phyloP scores from a whole-genome alignment of 2,113 vertebrate species.

The Merops nubicus region DNA sequence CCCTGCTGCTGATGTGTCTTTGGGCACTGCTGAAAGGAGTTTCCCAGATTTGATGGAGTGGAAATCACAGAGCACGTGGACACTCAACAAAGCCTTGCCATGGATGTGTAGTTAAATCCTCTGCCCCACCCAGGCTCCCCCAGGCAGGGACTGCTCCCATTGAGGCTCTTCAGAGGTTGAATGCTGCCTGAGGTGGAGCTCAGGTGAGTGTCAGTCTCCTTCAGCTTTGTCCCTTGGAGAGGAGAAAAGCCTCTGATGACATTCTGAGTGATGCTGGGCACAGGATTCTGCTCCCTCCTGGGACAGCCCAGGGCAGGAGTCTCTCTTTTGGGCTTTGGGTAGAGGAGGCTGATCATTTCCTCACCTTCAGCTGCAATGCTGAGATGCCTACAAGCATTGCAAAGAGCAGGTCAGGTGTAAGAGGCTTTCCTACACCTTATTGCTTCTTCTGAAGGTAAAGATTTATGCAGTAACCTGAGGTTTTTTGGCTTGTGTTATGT shows the following conservation, averaged over 20 bases:
- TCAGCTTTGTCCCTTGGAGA: neutral
- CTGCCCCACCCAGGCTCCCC: neutral
- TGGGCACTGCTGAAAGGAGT: neutral
- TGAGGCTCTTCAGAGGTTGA: neutral
- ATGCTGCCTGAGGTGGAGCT: neutral
- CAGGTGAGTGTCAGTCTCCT: neutral
- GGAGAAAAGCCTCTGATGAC: neutral
- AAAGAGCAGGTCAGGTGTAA: neutral
- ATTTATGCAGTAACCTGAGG: neutral
- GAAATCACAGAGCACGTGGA: neutral
- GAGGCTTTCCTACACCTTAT: neutral
- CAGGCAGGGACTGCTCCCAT: accelerated
- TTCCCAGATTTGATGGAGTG: neutral
- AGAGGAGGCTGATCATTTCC: neutral
- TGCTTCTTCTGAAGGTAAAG: neutral
- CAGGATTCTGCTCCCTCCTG: neutral
- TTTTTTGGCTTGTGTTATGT: neutral
- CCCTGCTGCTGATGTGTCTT: neutral
- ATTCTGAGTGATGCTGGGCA: neutral
- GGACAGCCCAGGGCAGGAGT: neutral
- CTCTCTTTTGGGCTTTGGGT: neutral
- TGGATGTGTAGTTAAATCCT: neutral
- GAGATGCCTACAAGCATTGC: too few species aligned
- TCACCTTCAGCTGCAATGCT: neutral
- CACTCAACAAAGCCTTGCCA: neutral